phyloP scores from a whole-genome alignment of 2,888 invertebrate genomes.

The Aplocera efformata region DNA sequence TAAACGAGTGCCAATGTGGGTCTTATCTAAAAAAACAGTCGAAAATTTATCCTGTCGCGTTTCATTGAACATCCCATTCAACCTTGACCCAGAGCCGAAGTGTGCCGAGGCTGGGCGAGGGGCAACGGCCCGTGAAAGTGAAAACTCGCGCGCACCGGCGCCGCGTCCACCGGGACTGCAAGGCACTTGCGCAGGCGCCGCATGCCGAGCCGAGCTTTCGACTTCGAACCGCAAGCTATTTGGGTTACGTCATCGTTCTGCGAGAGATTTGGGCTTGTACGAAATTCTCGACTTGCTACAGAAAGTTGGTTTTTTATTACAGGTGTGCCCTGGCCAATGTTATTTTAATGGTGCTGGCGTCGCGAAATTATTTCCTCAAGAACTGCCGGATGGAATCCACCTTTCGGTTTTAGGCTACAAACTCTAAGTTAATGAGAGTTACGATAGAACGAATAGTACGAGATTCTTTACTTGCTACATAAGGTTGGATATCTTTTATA shows the following conservation, averaged over 20 bases:
- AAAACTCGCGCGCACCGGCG: slow-evolving; percentile 47
- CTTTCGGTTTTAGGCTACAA: no score
- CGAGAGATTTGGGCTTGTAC: slow-evolving; percentile 2
- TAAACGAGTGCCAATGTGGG: not conserved
- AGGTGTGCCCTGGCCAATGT: no score
- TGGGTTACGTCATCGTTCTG: slow-evolving; percentile 28
- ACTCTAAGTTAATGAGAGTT: no score
- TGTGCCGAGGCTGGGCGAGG: slow-evolving; percentile 50
- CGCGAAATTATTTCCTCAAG: no score
- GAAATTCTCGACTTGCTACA: no score
- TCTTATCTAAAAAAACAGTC: slow-evolving; percentile 3
- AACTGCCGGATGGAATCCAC: no score
- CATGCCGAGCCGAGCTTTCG: slow-evolving; percentile 39
- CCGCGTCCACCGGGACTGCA: slow-evolving; percentile 34
- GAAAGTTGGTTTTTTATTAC: no score
- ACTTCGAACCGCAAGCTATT: slow-evolving; percentile 33
- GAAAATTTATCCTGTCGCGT: slow-evolving; percentile 10
- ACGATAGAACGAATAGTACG: no score
- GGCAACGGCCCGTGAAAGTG: slow-evolving; percentile 64
- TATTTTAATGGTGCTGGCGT: no score
- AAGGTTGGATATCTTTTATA: no score
- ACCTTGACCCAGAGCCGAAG: slow-evolving; percentile 55
- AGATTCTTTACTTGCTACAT: no score
- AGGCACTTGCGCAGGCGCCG: slow-evolving; percentile 32
- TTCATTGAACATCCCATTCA: slow-evolving; percentile 27